These are phyloP conservation scores for Labeo calbasu DNA, from an alignment of 2,797 vertebrate species.

Conservation along the genomic window DNA sequence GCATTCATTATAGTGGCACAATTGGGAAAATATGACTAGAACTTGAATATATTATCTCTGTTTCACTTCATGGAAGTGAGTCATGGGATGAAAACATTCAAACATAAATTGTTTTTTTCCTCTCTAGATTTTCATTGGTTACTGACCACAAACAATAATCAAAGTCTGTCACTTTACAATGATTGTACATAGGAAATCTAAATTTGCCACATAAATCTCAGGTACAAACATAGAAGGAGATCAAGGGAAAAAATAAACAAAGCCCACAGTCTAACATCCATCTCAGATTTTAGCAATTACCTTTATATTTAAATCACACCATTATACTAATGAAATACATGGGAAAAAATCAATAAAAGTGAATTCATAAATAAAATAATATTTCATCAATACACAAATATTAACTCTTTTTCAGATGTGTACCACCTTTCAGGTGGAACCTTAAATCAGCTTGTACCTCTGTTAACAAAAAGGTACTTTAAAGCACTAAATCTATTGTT, in stretches of 20 bases:
- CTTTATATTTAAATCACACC: slow-evolving; percentile 24
- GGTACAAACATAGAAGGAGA: slow-evolving; percentile 8
- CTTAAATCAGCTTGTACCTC: slow-evolving; percentile 23
- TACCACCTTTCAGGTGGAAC: slow-evolving; percentile 15
- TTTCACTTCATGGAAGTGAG: slow-evolving; percentile 52
- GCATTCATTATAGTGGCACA: slow-evolving; percentile 43
- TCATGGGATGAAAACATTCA: slow-evolving; percentile 43
- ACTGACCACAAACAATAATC: neutral
- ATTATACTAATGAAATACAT: slow-evolving; percentile 18
- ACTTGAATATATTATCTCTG: slow-evolving; percentile 29
- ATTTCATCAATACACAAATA: slow-evolving; percentile 25
- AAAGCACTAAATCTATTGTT: slow-evolving; percentile 41
- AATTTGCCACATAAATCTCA: slow-evolving; percentile 20
- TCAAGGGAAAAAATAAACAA: neutral
- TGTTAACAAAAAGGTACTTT: slow-evolving; percentile 26
- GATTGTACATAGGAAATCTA: slow-evolving; percentile 13
- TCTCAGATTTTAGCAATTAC: slow-evolving; percentile 20
- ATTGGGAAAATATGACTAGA: slow-evolving; percentile 26
- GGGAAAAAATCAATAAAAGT: neutral
- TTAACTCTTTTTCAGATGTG: slow-evolving; percentile 14
- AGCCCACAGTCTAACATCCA: slow-evolving; percentile 7
- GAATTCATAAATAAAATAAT: slow-evolving; percentile 4
- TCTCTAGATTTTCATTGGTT: slow-evolving; percentile 12
- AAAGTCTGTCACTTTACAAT: slow-evolving; percentile 18
- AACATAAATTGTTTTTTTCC: slow-evolving; percentile 26